Evolutionary conservation across 2,113 vertebrate species (phyloP), one percentile per base, ranked within the genome.

Genomic region (Leiothrix lutea): DNA sequence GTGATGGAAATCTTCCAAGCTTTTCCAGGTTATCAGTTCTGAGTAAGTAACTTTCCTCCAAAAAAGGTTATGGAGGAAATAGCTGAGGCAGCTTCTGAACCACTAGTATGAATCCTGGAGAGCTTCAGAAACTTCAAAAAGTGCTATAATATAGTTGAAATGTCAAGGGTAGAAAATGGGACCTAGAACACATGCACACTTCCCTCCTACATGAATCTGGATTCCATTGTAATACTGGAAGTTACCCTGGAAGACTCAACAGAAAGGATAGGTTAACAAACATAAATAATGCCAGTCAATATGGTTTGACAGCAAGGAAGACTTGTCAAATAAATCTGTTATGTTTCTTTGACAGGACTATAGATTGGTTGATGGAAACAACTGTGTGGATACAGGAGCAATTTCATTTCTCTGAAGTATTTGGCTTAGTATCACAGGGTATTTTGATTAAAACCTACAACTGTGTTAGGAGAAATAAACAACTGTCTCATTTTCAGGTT

Each of bases 371-470:
- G 86, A 36, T 91, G 69, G 80, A 84, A 95, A 88, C 75, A 67
- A 64, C 64, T 88, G 64, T 44, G 65, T 83, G 47, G n/a, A 78
- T 84, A 58, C 44, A 66, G 72, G 65, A 80, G 47, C 72, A 71
- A 71, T 94, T 94, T 83, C 3, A 64, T 86, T 94, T 94, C 77
- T 88, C 75, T 56, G 3, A 60, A 91, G 38, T 67, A 81, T 86
- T 86, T 94, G 47, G 11, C 72, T 78, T 80, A n/a, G 48, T 70
- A 67, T 78, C 33, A 3, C 24, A 67, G 71, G 29, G 42, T 66
- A 80, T 86, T 95, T 90, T 86, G 67, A 88, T 94, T 83, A 94
- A 96, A 96, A 92, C 64, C 53, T 90, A 70, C 58, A 86, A 64
- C 47, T 89, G 42, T 81, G 72, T 86, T 78, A 71, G 57, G 40